Evolutionary conservation across 1,140 invertebrate genomes (phyloP).

Genomic region (Venustaconcha ellipsiformis): DNA sequence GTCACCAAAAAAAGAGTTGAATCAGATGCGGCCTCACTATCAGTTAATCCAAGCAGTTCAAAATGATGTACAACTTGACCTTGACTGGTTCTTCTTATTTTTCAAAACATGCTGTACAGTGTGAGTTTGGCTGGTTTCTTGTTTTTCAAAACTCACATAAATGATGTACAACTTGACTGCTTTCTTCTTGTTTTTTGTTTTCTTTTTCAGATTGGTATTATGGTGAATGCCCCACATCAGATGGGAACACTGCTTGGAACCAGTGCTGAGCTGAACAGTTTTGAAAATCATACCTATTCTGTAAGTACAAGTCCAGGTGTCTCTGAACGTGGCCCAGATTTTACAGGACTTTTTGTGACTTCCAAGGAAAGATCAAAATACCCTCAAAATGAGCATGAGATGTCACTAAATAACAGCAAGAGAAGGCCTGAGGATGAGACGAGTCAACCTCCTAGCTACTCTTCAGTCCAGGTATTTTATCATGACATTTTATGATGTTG

Average conservation of each 20-base stretch:
- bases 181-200: neutral
- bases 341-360: constrained; percentile 39
- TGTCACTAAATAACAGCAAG: constrained; percentile 4
- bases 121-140: neutral
- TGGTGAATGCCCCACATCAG: constrained; percentile 67
- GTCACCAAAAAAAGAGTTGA: no score
- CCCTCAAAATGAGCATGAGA: constrained; percentile 17
- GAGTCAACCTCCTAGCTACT: no score
- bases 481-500: no score
- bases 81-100: no score
- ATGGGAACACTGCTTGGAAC: constrained; percentile 55
- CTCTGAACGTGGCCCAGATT: constrained; percentile 34
- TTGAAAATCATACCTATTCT: constrained; percentile 29
- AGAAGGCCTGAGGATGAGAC: neutral
- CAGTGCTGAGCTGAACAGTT: constrained; percentile 11
- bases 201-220: constrained; percentile 31
- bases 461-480: no score
- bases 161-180: no score
- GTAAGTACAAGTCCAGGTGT: constrained; percentile 9
- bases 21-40: no score
- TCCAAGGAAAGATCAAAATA: constrained; percentile 24
- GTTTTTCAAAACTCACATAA: neutral
- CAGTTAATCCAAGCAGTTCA: no score
- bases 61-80: no score
- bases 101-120: no score